phyloP scores from a whole-genome alignment of 2,797 vertebrate species.

The Coregonus sp. region DNA sequence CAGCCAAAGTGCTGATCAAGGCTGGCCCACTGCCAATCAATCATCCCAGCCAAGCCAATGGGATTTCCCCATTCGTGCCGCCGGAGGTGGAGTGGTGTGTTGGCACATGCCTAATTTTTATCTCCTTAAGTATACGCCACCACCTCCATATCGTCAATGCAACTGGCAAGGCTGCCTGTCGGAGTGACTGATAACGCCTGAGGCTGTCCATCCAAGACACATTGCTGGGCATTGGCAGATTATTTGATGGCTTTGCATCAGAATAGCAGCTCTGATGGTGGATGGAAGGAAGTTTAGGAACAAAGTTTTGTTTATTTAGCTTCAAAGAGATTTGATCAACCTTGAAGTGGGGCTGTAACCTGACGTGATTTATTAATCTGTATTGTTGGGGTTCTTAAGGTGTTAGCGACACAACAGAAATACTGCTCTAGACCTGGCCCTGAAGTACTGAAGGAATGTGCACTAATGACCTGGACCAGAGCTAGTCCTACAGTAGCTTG shows the following conservation, averaged over 20 bases:
- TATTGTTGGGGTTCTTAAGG: not conserved
- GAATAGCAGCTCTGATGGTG: not conserved
- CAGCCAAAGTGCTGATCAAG: conserved; percentile 52
- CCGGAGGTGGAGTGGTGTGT: conserved; percentile 56
- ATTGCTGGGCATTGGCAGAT: not conserved
- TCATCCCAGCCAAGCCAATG: conserved; percentile 48
- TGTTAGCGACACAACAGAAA: not conserved
- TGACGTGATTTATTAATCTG: not conserved
- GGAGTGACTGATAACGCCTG: conserved; percentile 47
- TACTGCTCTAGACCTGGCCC: not conserved
- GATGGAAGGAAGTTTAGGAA: conserved; percentile 6
- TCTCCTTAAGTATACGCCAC: conserved; percentile 68
- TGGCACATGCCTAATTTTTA: conserved; percentile 73
- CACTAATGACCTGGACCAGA: not conserved
- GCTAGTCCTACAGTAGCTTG: too few species aligned
- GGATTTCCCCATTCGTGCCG: conserved; percentile 41
- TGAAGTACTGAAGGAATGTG: not conserved
- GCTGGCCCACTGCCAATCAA: conserved; percentile 41
- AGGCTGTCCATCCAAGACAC: conserved; percentile 22
- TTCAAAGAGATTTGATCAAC: not conserved
- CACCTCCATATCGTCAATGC: conserved; percentile 46
- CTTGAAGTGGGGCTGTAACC: not conserved
- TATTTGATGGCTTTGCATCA: not conserved
- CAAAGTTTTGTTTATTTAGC: not conserved
- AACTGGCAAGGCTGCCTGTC: conserved; percentile 53